Evolutionary conservation across 2,888 invertebrate species (phyloP), one percentile per base, ranked within the genome.

Genomic region (Phyllotreta striolata): DNA sequence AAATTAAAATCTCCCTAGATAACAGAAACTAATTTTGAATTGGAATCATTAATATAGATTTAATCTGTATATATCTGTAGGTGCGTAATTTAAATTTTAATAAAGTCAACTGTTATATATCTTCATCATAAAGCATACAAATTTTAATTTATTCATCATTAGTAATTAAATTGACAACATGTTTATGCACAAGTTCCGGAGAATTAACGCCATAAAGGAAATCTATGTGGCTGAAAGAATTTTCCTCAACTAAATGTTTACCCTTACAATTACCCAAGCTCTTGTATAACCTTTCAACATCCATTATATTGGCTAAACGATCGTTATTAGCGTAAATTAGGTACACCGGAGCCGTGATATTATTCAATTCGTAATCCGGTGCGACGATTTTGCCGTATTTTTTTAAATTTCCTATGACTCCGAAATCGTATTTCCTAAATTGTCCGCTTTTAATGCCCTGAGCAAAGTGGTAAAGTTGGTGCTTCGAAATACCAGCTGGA

Each of bases 401-500:
- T 5, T 41, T 56, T 2, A 66, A 4, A 52, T 52, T 52, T 52
- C 10, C 39, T 12, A 38, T 3, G 1, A 52, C 5, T 38, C 52
- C 88, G 66, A 83, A 82, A 74, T 88, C 86, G 70, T 84, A 88
- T 62, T 86, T 84, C 24, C 85, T 81, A 76, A 88, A 87, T 1
- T 77, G 63, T 37, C 79, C 78, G 41, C 84, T 84, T 8, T 78
- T 74, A 13, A 88, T 84, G 13, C 87, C 83, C 80, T 93, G 93
- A 0, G 83, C 88, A 75, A 86, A 93, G 78, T 94, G 93, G 3
- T 87, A 81, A 6, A 92, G 78, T 77, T 92, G 91, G 72, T 86
- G 86, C 0, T 87, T 85, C 0, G 92, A 85, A 7, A 76, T 55
- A 44, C 80, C 80, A 47, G 79, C 79, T 10, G 81, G 81, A 3